These are phyloP conservation scores for Poecilobothrus nobilitatus DNA, from an alignment of 2,888 invertebrate species.

Conservation along the genomic window DNA sequence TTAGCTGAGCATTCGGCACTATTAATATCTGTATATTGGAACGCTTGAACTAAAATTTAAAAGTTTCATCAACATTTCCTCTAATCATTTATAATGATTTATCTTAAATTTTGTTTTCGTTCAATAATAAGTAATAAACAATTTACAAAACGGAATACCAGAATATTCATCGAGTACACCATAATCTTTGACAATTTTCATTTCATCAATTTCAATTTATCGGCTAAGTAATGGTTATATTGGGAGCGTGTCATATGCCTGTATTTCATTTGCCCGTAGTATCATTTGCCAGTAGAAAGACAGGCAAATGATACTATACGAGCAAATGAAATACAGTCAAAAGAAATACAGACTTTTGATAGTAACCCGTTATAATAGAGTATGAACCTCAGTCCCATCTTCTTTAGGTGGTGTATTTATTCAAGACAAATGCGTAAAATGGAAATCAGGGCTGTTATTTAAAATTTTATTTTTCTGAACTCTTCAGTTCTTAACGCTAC, in stretches of 20 bases:
- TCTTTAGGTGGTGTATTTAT: slow-evolving; percentile 88
- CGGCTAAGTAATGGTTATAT: slow-evolving; percentile 89
- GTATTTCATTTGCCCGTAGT: too few species aligned
- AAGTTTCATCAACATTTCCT: slow-evolving; percentile 80
- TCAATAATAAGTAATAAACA: slow-evolving; percentile 98
- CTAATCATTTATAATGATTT: slow-evolving; percentile 96
- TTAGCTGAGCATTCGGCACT: slow-evolving; percentile 94
- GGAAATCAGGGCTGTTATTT: slow-evolving; percentile 87
- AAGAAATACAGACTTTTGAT: too few species aligned
- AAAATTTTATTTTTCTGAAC: slow-evolving; percentile 74
- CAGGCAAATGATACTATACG: too few species aligned
- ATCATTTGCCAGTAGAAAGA: too few species aligned
- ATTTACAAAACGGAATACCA: slow-evolving; percentile 87
- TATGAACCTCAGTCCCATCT: slow-evolving; percentile 89
- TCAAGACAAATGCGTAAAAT: slow-evolving; percentile 97
- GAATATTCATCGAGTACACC: slow-evolving; percentile 85
- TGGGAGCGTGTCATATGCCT: too few species aligned
- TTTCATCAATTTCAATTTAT: too few species aligned
- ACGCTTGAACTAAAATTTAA: slow-evolving; percentile 92
- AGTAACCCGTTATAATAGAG: too few species aligned
- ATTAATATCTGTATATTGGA: slow-evolving; percentile 90
- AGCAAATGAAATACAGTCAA: too few species aligned
- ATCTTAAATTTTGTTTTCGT: slow-evolving; percentile 74
- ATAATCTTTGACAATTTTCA: slow-evolving; percentile 75
- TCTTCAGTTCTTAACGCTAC: slow-evolving; percentile 84